Percentiles rank a stretch among this genome's conserved stretches.
These are phyloP conservation scores for Pterois miles DNA, from an alignment of 2,797 vertebrate genomes.

Conservation along the genomic window DNA sequence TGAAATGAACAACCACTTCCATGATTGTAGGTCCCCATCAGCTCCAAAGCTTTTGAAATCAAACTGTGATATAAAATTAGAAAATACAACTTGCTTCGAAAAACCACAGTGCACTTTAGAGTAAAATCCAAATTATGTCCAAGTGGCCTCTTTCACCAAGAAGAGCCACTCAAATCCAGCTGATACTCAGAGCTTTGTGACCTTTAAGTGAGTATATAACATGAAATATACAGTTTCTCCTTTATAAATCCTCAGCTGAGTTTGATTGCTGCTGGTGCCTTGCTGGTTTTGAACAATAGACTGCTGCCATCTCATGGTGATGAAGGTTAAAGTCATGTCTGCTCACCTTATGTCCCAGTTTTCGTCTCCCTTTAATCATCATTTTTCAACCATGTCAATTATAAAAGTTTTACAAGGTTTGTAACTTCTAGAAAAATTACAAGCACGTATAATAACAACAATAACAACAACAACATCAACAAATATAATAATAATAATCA, in stretches of 20 bases:
- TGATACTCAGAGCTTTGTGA: neutral
- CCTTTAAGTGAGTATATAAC: slow-evolving; percentile 4
- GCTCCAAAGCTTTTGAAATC: neutral
- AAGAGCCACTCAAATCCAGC: neutral
- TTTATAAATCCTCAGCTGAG: neutral
- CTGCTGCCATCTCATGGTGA: slow-evolving; percentile 68
- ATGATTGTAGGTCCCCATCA: neutral
- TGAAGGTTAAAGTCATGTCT: neutral
- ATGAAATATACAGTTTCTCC: neutral
- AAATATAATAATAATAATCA: too few species aligned
- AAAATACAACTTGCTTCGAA: neutral
- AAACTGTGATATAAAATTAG: neutral
- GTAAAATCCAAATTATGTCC: neutral
- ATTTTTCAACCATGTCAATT: slow-evolving; percentile 37
- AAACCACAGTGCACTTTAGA: neutral
- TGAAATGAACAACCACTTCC: neutral
- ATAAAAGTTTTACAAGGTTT: slow-evolving; percentile 64
- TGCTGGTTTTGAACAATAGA: neutral
- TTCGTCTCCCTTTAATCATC: neutral
- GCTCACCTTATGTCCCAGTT: neutral
- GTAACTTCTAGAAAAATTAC: slow-evolving; percentile 54
- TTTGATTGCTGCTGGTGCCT: neutral
- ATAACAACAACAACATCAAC: too few species aligned
- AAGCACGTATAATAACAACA: slow-evolving; percentile 16
- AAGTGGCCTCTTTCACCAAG: neutral